Evolutionary conservation across 2,797 vertebrate species (phyloP).

Genomic region (Danio kyathit): DNA sequence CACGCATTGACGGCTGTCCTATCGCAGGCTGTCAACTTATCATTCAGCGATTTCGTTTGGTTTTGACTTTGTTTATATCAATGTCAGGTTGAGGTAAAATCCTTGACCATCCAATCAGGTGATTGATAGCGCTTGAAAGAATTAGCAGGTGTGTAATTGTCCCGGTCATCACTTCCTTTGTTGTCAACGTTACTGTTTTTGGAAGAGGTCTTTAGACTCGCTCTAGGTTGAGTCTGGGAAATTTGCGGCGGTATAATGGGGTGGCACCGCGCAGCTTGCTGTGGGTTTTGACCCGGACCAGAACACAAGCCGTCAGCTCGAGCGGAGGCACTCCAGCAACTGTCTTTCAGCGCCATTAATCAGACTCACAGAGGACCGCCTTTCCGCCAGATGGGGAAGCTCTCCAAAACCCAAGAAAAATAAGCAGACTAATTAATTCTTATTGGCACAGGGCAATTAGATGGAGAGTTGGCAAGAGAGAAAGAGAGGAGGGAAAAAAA

Average conservation of each 20-base stretch:
- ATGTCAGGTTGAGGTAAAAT: constrained; percentile 65
- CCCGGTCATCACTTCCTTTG: constrained; percentile 51
- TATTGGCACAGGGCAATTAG: constrained; percentile 99
- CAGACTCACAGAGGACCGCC: constrained; percentile 95
- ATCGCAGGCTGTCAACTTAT: constrained; percentile 47
- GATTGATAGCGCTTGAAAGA: constrained; percentile 64
- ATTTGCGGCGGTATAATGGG: constrained; percentile 56
- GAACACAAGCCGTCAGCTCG: constrained; percentile 72
- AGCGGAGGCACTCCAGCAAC: constrained; percentile 85
- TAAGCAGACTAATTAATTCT: constrained; percentile 99
- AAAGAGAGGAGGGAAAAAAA: constrained; percentile 81
- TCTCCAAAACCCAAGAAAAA: constrained; percentile 94
- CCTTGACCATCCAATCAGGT: constrained; percentile 56
- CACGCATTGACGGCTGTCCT: constrained; percentile 31
- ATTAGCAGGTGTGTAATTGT: constrained; percentile 64
- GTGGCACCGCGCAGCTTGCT: constrained; percentile 76
- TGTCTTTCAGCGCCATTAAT: constrained; percentile 94
- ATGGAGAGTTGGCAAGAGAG: constrained; percentile 84
- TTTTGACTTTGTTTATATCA: constrained; percentile 64
- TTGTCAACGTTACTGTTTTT: constrained; percentile 56
- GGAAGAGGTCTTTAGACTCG: constrained; percentile 49
- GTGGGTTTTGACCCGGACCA: constrained; percentile 80
- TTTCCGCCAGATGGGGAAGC: constrained; percentile 97
- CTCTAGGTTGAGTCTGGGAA: constrained; percentile 47
- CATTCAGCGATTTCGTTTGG: constrained; percentile 54